Base-by-base conservation (phyloP, 2,797 vertebrate genomes). In the Sarcophilus harrisii region DNA sequence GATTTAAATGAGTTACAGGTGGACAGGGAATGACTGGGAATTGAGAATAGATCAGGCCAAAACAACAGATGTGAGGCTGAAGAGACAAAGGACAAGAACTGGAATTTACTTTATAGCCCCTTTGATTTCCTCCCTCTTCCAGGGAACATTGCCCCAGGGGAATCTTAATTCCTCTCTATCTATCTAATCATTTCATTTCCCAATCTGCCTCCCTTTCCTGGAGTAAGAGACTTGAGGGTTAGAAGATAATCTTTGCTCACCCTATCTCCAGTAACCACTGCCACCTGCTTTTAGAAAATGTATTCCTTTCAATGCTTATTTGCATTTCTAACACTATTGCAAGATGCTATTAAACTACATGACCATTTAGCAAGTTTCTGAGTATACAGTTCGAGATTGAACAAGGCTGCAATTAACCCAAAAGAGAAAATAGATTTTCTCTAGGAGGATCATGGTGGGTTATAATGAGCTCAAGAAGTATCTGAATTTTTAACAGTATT, bases 351-450 rank as follows among this genome's bases (percentile, higher is more conserved):
- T 87, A 87, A 87, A 87, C 38, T 27, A 27, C 38, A 87, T 45
- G 73, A 13, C 38, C 38, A 87, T 87, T 87, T 87, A 45, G 38
- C 38, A 87, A 27, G 73, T 87, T 87, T 87, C 38, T 87, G 73
- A 87, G 21, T 49, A 49, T 14, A 45, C 38, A 27, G 21, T 87
- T 45, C 0, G 21, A 87, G 73, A 45, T 12, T 87, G 38, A 87
- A 87, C 73, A 49, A 87, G 38, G 45, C 0, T 49, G 38, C 73
- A 87, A 87, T 87, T 87, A 87, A 87, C 21, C 73, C 73, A 45
- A 87, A 81, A 87, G 9, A 38, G 73, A 87, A 87, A 87, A 87
- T 87, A 87, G 73, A 87, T 87, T 87, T 87, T 87, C 73, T 87
- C 38, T 49, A 87, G 38, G 21, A 87, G 73, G 21, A 87, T 0